Evolutionary conservation across 2,888 invertebrate genomes (phyloP).

Genomic region (Pachliopta kotzebuea): DNA sequence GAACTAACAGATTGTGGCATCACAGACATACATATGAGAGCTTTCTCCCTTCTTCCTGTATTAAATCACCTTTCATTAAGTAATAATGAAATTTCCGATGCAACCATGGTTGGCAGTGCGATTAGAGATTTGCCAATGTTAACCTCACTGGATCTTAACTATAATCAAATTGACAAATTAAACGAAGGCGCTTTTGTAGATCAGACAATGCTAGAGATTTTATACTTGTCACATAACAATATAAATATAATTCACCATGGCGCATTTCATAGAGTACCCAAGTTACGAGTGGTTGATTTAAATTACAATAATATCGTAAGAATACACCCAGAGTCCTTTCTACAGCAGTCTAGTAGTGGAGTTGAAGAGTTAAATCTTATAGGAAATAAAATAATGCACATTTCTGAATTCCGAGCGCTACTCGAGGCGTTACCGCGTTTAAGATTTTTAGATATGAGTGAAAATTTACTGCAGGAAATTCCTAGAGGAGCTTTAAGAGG

Average conservation of each 20-base stretch:
- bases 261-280: conserved; percentile 89
- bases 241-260: conserved; percentile 89
- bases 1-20: conserved; percentile 90
- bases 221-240: conserved; percentile 86
- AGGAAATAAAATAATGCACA: conserved; percentile 87
- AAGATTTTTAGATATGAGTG: conserved; percentile 88
- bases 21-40: conserved; percentile 88
- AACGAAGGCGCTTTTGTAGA: conserved; percentile 90
- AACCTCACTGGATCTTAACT: conserved; percentile 84
- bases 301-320: conserved; percentile 88
- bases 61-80: conserved; percentile 85
- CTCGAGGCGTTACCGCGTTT: conserved; percentile 89
- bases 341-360: conserved; percentile 86
- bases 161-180: conserved; percentile 86
- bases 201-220: conserved; percentile 83
- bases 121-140: conserved; percentile 87
- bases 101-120: conserved; percentile 90
- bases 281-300: conserved; percentile 85
- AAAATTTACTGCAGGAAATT: conserved; percentile 87
- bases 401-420: conserved; percentile 86
- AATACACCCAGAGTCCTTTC: conserved; percentile 90
- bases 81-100: conserved; percentile 87
- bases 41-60: conserved; percentile 86
- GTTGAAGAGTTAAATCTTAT: conserved; percentile 89
- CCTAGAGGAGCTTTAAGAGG: conserved; percentile 89